Evolutionary conservation across 2,797 vertebrate species (phyloP), one percentile per base, ranked within the genome.

Genomic region (Heliangelus exortis): DNA sequence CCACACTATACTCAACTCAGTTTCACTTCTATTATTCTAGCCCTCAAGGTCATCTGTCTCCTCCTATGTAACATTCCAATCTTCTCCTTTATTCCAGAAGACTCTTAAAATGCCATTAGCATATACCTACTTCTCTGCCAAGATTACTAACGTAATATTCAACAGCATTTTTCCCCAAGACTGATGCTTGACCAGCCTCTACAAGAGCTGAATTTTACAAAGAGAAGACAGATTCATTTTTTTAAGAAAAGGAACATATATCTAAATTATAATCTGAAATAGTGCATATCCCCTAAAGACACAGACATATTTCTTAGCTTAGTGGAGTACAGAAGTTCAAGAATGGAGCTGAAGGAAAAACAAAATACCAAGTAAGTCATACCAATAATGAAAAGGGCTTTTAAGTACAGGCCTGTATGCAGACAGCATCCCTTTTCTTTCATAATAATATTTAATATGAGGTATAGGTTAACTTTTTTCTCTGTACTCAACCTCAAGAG

Each of bases 251-350:
- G 15, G 16, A 15, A 66, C 3, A 0, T 65, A 8, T 59, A 71
- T 72, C 65, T 86, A 81, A 87, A 78, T 68, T 74, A 68, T 61
- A 68, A 88, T 72, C 76, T 58, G 62, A 91, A 91, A 51, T 75
- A 92, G 9, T 34, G 28, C 26, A 53, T 58, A 53, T 5, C 9
- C 33, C 31, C 11, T 83, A 51, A 81, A 74, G 74, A 65, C 8
- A 15, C 47, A 50, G 39, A 8, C 48, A 23, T 68, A 58, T 78
- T 86, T 94, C 66, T 81, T 15, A 45, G 5, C 7, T 58, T 86
- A 23, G 66, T 10, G 75, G 75, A 84, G 29, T 83, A 75, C 33
- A 85, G 75, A 91, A 82, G 36, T 62, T 91, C 54, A 79, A 82
- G 71, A 87, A 76, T 1, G 10, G 29, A 88, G 39, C 47, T 69